These are phyloP conservation scores for Orthosia cruda DNA, from an alignment of 2,888 invertebrate species.

Conservation along the genomic window DNA sequence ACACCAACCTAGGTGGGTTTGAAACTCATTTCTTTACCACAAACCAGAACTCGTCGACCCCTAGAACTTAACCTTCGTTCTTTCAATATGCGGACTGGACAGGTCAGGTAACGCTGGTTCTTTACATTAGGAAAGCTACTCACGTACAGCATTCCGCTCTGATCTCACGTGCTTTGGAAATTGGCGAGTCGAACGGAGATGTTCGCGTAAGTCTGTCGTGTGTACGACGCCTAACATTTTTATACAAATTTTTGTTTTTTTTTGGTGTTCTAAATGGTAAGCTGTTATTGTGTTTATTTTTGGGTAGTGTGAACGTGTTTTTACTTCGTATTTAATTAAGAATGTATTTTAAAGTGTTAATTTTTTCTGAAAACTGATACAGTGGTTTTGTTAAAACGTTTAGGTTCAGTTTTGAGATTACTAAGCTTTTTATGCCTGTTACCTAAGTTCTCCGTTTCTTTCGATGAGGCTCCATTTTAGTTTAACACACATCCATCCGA, in stretches of 20 bases:
- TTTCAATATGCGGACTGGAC: conserved; percentile 29
- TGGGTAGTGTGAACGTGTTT: conserved; percentile 26
- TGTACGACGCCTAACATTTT: conserved; percentile 61
- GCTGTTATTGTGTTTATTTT: conserved; percentile 47
- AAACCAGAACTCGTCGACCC: conserved; percentile 32
- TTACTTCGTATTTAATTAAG: conserved; percentile 4
- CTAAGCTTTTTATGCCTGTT: no score
- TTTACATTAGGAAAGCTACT: conserved; percentile 73
- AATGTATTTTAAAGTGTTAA: neutral
- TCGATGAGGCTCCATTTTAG: no score
- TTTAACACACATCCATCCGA: no score
- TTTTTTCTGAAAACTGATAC: neutral
- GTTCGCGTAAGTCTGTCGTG: conserved; percentile 71
- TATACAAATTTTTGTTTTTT: conserved; percentile 59
- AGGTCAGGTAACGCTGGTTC: conserved; percentile 64
- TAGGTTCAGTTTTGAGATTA: no score
- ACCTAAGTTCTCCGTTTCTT: no score
- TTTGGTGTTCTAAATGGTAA: conserved; percentile 20
- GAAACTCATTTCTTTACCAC: conserved; percentile 79
- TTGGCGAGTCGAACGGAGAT: conserved; percentile 79
- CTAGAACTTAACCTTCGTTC: neutral
- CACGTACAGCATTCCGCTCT: conserved; percentile 78
- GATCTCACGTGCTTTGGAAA: conserved; percentile 82
- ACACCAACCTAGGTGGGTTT: conserved; percentile 76
- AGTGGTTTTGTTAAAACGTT: neutral